Evolutionary conservation across 2,797 vertebrate genomes (phyloP).

Genomic region (Halcyon badia): DNA sequence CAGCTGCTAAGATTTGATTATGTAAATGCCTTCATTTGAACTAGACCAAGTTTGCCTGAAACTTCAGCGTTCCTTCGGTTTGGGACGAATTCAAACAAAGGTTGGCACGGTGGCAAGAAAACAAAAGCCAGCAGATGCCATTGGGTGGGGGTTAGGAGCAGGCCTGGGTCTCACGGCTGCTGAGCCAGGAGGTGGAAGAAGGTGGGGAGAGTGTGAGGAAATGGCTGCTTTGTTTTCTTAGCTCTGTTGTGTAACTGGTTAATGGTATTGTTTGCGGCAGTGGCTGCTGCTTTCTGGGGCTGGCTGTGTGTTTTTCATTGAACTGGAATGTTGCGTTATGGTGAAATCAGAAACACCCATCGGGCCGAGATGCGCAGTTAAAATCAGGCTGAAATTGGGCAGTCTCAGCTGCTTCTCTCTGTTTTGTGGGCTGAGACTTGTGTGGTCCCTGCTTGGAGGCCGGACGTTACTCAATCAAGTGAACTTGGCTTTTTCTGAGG

Average conservation of each 20-base stretch:
- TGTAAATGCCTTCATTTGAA: slow-evolving; percentile 1
- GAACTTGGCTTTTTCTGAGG: not conserved
- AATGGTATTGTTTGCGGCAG: slow-evolving; percentile 43
- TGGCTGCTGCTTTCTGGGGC: not conserved
- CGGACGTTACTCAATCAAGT: rapidly evolving
- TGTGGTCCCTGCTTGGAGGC: not conserved
- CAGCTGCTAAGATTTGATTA: slow-evolving; percentile 39
- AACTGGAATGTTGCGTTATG: slow-evolving; percentile 6
- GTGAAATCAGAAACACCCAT: slow-evolving; percentile 18
- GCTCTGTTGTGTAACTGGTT: slow-evolving; percentile 47
- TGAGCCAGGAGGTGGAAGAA: not conserved
- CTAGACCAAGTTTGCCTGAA: not conserved
- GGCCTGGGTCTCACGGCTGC: not conserved
- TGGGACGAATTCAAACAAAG: not conserved
- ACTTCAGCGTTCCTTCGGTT: not conserved
- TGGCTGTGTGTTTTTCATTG: slow-evolving; percentile 9
- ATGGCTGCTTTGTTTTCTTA: slow-evolving; percentile 40
- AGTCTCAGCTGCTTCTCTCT: not conserved
- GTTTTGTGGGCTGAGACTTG: not conserved
- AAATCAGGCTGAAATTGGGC: not conserved
- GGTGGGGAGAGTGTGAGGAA: slow-evolving; percentile 31
- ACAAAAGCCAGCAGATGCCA: not conserved
- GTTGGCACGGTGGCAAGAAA: not conserved
- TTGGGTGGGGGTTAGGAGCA: not conserved
- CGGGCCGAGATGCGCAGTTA: not conserved